phyloP scores from a whole-genome alignment of 1,140 invertebrate species.

The Bombus breviceps region DNA sequence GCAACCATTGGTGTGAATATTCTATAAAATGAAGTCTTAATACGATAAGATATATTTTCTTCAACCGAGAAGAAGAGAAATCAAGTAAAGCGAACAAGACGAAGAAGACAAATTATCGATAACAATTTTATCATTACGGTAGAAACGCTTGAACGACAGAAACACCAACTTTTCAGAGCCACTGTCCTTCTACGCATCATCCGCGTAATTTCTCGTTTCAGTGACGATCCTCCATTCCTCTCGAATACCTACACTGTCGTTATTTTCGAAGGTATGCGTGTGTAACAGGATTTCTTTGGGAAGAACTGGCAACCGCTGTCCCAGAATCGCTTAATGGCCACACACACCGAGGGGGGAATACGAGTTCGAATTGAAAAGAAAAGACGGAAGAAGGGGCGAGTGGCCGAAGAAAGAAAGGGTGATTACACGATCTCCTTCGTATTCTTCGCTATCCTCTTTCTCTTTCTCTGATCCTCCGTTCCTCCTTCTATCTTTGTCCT shows the following conservation, averaged over 20 bases:
- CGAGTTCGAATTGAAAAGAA: constrained; percentile 26
- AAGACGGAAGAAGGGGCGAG: constrained; percentile 28
- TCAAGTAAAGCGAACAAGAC: no score
- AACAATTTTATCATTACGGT: not conserved
- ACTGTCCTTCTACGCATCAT: not conserved
- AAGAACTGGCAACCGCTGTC: constrained; percentile 32
- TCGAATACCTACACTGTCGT: not conserved
- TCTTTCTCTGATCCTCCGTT: not conserved
- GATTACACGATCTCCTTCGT: constrained; percentile 36
- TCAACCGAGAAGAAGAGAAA: no score
- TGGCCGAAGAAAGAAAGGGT: constrained; percentile 26
- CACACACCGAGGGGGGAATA: constrained; percentile 26
- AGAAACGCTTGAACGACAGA: no score
- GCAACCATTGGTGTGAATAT: no score
- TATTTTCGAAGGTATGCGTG: not conserved
- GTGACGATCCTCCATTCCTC: not conserved
- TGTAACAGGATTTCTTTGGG: not conserved
- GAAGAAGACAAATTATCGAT: not conserved
- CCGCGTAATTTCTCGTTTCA: no score
- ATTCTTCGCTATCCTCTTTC: not conserved
- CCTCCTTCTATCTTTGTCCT: constrained; percentile 6
- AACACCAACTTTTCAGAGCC: no score
- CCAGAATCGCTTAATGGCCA: constrained; percentile 63
- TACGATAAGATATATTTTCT: no score
- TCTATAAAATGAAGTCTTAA: no score